Percentiles rank a stretch among this genome's conserved stretches.
These are phyloP conservation scores for Frieseomelitta varia DNA, from an alignment of 1,140 invertebrate species.

Conservation along the genomic window DNA sequence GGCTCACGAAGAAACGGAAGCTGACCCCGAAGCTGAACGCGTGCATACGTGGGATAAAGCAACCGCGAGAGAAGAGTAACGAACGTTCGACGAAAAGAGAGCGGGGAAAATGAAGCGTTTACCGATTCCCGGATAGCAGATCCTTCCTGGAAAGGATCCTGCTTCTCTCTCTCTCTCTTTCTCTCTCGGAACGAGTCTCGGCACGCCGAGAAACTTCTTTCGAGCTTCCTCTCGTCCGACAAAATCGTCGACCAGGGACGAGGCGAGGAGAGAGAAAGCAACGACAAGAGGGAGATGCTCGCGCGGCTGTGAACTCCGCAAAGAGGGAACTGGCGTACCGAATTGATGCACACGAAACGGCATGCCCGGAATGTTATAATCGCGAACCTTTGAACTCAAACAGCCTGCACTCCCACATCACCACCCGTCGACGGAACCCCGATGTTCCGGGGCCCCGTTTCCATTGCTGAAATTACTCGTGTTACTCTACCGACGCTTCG, in stretches of 20 bases:
- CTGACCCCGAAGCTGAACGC: conserved; percentile 3
- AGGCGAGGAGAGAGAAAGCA: conserved; percentile 32
- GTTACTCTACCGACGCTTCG: conserved; percentile 58
- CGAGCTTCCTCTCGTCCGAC: conserved; percentile 65
- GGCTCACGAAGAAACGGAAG: conserved; percentile 24
- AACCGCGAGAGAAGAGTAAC: conserved; percentile 15
- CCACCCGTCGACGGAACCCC: conserved; percentile 58
- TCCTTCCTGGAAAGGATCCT: conserved; percentile 64
- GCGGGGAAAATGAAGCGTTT: conserved; percentile 64
- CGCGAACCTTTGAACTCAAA: conserved; percentile 81
- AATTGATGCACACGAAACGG: conserved; percentile 82
- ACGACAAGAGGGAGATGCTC: conserved; percentile 37
- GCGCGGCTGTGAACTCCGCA: conserved; percentile 71
- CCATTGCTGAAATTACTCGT: conserved; percentile 74
- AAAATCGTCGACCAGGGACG: conserved; percentile 62
- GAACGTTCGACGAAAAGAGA: conserved; percentile 50
- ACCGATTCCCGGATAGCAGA: conserved; percentile 61
- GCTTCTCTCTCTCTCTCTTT: conserved; percentile 4
- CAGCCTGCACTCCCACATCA: conserved; percentile 79
- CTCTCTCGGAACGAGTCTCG: neutral
- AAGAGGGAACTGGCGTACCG: conserved; percentile 81
- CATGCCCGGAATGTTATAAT: conserved; percentile 82
- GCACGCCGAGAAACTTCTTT: conserved; percentile 33
- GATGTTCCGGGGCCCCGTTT: conserved; percentile 63
- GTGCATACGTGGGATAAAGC: conserved; percentile 29